phyloP scores from a whole-genome alignment of 2,797 vertebrate genomes.

The Enoplosus armatus region DNA sequence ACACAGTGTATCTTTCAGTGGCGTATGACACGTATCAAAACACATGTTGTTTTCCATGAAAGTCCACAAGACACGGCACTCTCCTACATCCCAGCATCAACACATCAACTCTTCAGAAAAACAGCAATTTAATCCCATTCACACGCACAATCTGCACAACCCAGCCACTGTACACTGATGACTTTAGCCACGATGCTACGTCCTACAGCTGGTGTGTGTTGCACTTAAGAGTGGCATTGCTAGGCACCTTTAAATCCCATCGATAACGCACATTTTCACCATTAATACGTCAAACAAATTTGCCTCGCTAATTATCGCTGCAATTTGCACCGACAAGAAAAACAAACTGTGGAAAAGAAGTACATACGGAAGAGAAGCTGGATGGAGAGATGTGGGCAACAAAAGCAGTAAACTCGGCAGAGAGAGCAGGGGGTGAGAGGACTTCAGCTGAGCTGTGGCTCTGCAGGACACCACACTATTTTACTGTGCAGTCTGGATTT shows the following conservation, averaged over 20 bases:
- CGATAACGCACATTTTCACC: neutral
- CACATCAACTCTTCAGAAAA: neutral
- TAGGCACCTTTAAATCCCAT: neutral
- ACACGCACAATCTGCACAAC: neutral
- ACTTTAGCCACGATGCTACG: neutral
- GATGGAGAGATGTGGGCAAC: conserved; percentile 8
- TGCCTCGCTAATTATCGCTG: neutral
- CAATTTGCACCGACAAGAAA: neutral
- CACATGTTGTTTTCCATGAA: neutral
- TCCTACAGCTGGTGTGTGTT: neutral
- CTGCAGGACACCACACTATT: neutral
- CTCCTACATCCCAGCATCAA: neutral
- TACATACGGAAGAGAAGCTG: neutral
- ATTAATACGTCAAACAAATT: neutral
- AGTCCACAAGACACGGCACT: neutral
- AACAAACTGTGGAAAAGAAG: neutral
- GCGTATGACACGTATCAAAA: neutral
- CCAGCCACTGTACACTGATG: neutral
- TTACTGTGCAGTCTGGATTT: neutral
- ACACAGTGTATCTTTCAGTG: neutral
- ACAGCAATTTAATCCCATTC: neutral
- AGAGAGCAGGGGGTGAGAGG: neutral
- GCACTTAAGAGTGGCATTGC: neutral
- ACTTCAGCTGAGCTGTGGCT: neutral
- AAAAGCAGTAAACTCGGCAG: conserved; percentile 1